Base-by-base conservation (phyloP, 2,888 invertebrate species). In the Argyresthia goedartella region DNA sequence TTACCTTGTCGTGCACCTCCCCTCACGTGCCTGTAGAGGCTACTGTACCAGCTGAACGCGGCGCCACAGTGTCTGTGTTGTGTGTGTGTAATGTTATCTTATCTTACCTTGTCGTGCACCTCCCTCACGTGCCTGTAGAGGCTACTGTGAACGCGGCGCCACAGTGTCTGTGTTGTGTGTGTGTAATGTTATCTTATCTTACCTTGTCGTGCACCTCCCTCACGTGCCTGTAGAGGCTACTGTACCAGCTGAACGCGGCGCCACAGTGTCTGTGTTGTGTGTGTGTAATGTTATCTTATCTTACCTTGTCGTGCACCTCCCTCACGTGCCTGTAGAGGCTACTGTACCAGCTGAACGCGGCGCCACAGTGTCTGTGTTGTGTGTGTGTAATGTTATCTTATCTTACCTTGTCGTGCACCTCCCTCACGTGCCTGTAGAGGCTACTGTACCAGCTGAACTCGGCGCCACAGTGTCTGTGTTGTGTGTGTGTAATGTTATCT, bases 391-490 rank as follows among this genome's bases (percentile, higher is more conserved):
- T 9, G 36, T 9, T 36, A 36, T 9, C 36, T 7, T 9, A 8
- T 8, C 36, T 7, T 9, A 81, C 84, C 81, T 82, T 81, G 53
- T 81, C 73, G 56, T 85, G 85, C 52, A 85, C 79, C 58, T 85
- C 84, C 0, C 76, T 34, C 8, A 75, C 66, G 59, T 85, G 85
- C 0, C 85, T 52, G 67, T 85, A 85, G 1, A 85, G 69, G n/a
- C 73, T 73, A 52, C 81, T 80, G 71, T 84, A 82, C 85, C 85
- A 85, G 16, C 80, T 77, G n/a, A n/a, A n/a, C n/a, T n/a, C n/a
- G n/a, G n/a, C 66, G 85, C 85, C 36, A 9, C 25, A 25, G 25
- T 25, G 3, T 11, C 39, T 9, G 4, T 39, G n/a, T n/a, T n/a
- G 39, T n/a, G 4, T 9, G 39, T 39, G 39, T 36, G 8, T 9